Evolutionary conservation across 2,797 vertebrate species (phyloP), one percentile per base, ranked within the genome.

Genomic region (Bovichtus diacanthus): DNA sequence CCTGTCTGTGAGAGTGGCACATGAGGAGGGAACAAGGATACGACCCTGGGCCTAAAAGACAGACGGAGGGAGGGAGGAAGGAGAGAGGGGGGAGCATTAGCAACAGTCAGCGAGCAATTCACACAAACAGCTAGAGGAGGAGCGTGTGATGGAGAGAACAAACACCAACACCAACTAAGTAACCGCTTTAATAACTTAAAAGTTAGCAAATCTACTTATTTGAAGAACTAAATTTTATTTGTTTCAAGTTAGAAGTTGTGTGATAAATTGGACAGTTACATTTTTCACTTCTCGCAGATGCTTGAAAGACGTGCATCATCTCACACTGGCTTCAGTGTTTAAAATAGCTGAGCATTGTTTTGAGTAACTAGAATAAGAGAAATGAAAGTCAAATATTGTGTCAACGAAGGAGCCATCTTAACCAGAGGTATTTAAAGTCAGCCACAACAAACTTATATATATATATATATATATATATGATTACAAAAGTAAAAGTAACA

Each of bases 1-100:
- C 95, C 90, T 95, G 95, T 93, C 94, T 93, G 88, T 96, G 95
- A 82, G 93, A 91, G 70, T 93, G 94, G 93, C 95, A 96, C 90
- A 90, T 93, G 88, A 94, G 94, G 74, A 94, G 87, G 76, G 92
- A 81, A 41, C 90, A 92, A 80, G 92, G 93, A 82, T 94, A 91
- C 39, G 91, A 94, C 88, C 90, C 89, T 18, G 90, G 87, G 76
- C 92, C 95, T 95, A 84, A 83, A 79, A 86, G 51, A 84, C 82
- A 81, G 53, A 69, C 63, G 58, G 74, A 49, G 49, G 67, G 64
- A 9, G 61, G 53, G 31, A 34, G 31, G 69, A 36, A 39, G 55
- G 59, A 21, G 41, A 65, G 46, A 58, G 61, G 11, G 18, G 1
- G 15, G 21, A 77, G 50, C 49, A 51, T 81, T 41, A 88, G 63